Evolutionary conservation across 2,888 invertebrate genomes (phyloP).

Genomic region (Torymus auratus): DNA sequence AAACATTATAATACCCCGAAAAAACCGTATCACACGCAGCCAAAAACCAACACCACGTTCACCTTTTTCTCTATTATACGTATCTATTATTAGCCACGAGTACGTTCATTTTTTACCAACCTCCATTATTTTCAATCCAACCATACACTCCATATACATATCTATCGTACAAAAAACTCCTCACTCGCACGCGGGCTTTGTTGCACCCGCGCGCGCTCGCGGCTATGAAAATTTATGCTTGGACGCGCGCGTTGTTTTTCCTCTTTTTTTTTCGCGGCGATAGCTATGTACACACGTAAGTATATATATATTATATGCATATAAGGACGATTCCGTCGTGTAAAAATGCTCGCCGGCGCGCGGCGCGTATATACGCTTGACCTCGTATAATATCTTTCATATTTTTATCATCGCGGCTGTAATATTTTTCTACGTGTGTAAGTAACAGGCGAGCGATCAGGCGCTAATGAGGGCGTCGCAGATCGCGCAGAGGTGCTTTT

Average conservation of each 20-base stretch:
- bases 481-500: slow-evolving; percentile 33
- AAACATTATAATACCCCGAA: no score
- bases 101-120: no score
- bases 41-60: no score
- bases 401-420: slow-evolving; percentile 14
- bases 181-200: not conserved
- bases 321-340: not conserved
- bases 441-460: slow-evolving; percentile 3
- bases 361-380: slow-evolving; percentile 33
- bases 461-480: slow-evolving; percentile 48
- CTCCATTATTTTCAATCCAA: no score
- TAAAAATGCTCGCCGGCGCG: slow-evolving; percentile 39
- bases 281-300: not conserved
- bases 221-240: slow-evolving; percentile 50
- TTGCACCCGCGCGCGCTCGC: slow-evolving; percentile 29
- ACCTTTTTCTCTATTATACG: no score
- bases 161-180: no score
- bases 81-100: no score
- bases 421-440: slow-evolving; percentile 17
- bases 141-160: no score
- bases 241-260: slow-evolving; percentile 38
- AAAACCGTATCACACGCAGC: no score
- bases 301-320: slow-evolving; percentile 10
- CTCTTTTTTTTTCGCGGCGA: slow-evolving; percentile 30
- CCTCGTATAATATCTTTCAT: slow-evolving; percentile 28